phyloP scores from a whole-genome alignment of 2,797 vertebrate genomes.

The Sus cebifrons region DNA sequence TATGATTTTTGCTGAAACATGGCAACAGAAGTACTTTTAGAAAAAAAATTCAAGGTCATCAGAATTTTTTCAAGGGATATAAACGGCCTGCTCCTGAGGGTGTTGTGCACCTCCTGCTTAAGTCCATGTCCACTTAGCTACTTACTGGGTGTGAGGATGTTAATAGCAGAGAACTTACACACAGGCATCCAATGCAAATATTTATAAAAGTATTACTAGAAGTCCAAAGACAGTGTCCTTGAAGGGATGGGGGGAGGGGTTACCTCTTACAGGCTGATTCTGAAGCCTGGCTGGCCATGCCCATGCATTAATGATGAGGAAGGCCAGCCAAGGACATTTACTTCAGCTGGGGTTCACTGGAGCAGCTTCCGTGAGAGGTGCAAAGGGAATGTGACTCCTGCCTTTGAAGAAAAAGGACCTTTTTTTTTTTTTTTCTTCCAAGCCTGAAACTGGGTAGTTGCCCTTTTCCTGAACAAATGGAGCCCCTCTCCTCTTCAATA shows the following conservation, averaged over 20 bases:
- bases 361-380: slow-evolving; percentile 20
- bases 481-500: not conserved
- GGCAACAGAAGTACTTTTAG: slow-evolving; percentile 77
- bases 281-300: slow-evolving; percentile 20
- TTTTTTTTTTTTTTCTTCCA: not conserved
- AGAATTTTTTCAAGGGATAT: slow-evolving; percentile 59
- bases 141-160: slow-evolving; percentile 43
- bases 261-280: slow-evolving; percentile 19
- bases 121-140: not conserved
- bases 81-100: slow-evolving; percentile 53
- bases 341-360: not conserved
- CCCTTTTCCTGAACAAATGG: slow-evolving; percentile 48
- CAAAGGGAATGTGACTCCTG: slow-evolving; percentile 1
- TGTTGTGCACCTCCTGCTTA: slow-evolving; percentile 15
- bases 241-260: not conserved
- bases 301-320: slow-evolving; percentile 11
- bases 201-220: slow-evolving; percentile 42
- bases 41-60: slow-evolving; percentile 74
- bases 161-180: slow-evolving; percentile 49
- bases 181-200: not conserved
- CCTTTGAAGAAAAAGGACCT: not conserved
- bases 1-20: slow-evolving; percentile 77
- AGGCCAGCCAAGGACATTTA: slow-evolving; percentile 33
- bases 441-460: not conserved
- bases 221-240: slow-evolving; percentile 17